Evolutionary conservation across 2,888 invertebrate species (phyloP).

Genomic region (Diplolepis rosae): DNA sequence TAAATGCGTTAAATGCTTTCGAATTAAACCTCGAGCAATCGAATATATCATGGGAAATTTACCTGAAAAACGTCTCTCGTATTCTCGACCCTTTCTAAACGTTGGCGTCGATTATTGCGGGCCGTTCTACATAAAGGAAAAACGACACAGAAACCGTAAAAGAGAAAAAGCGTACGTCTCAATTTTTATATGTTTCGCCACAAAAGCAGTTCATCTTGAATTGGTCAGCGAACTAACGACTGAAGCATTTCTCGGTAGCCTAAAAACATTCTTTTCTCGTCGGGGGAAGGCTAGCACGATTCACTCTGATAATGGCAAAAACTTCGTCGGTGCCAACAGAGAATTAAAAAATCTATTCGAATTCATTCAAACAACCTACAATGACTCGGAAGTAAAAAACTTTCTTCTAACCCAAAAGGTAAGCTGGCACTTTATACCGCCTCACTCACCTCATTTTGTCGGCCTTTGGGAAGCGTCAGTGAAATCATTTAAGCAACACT

Average conservation of each 20-base stretch:
- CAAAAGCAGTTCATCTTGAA: conserved; percentile 61
- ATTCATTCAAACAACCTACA: not conserved
- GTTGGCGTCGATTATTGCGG: conserved; percentile 46
- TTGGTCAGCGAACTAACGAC: conserved; percentile 54
- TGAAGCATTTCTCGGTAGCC: conserved; percentile 56
- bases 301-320: conserved; percentile 48
- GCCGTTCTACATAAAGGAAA: conserved; percentile 51
- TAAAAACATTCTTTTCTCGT: conserved; percentile 57
- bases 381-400: conserved; percentile 31
- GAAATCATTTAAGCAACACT: too few species aligned
- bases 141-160: conserved; percentile 35
- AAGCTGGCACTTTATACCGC: conserved; percentile 28
- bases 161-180: conserved; percentile 37
- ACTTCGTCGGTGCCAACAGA: conserved; percentile 49
- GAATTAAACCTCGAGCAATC: not conserved
- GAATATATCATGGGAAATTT: conserved; percentile 29
- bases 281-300: conserved; percentile 54
- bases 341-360: conserved; percentile 44
- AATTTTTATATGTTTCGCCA: conserved; percentile 57
- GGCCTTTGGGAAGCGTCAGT: conserved; percentile 32
- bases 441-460: conserved; percentile 1
- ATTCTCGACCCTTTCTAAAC: conserved; percentile 45
- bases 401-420: conserved; percentile 22
- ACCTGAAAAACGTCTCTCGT: conserved; percentile 37
- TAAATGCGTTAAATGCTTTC: conserved; percentile 16